Conservation (phyloP, 2,797 vertebrate genomes). For the Rachycentron canadum region DNA sequence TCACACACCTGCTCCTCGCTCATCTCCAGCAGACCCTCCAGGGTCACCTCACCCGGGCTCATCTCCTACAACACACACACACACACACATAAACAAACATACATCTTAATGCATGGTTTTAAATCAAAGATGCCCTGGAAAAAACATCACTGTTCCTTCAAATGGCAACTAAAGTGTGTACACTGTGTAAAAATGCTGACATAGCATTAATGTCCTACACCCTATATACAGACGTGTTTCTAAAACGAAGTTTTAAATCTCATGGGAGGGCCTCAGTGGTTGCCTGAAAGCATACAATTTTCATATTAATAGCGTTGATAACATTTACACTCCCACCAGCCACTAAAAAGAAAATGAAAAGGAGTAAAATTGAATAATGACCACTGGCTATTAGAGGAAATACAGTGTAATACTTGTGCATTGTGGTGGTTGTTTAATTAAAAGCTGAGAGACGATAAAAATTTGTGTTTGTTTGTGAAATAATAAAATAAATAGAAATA, state of each 20-base stretch:
- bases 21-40: slow-evolving; percentile 95
- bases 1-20: slow-evolving; percentile 94
- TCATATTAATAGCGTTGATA: neutral
- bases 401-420: too few relatives aligned
- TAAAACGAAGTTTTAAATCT: too few relatives aligned
- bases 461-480: too few relatives aligned
- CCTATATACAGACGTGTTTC: too few relatives aligned
- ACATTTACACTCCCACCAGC: neutral
- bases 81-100: neutral
- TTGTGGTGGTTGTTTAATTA: too few relatives aligned
- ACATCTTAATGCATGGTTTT: neutral
- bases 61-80: slow-evolving; percentile 86
- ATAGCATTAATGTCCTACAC: neutral
- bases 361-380: neutral
- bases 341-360: neutral
- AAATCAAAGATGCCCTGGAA: neutral
- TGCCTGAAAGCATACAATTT: neutral
- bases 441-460: too few relatives aligned
- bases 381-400: neutral
- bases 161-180: too few relatives aligned
- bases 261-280: neutral
- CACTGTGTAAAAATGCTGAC: too few relatives aligned
- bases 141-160: neutral
- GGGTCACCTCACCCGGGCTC: slow-evolving; percentile 89
- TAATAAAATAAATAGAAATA: too few relatives aligned